Evolutionary conservation across 2,888 invertebrate species (phyloP), one percentile per base, ranked within the genome.

Genomic region (Priocnemis perturbator): DNA sequence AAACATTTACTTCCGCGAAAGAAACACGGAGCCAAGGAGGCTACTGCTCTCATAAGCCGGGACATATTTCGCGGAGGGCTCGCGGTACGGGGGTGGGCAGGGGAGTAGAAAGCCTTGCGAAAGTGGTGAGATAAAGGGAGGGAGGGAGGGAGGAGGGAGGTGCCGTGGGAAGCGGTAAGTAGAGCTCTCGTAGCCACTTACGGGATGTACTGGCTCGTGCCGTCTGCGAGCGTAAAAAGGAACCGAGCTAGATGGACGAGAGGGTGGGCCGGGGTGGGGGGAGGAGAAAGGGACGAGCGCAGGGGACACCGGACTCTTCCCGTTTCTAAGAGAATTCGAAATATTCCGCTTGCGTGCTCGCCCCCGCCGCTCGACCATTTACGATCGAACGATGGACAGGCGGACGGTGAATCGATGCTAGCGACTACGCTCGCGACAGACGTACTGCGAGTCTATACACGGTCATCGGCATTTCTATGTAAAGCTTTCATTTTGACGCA

Each of bases 1-100:
- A 81, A 81, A 83, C 80, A 83, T 82, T 83, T 79, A 81, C 79
- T 82, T 79, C 67, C 71, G 67, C 71, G 74, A 69, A 75, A 80
- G 72, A 74, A 81, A 74, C 73, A 79, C 67, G 74, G 47, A 61
- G 63, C 68, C 55, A 26, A 74, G 73, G 73, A 76, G 64, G 73
- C 37, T 11, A 11, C 7, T 9, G 37, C 68, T 74, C 83, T 82
- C 82, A 82, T 85, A 85, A 85, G 82, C 75, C 73, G 61, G 72
- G 69, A 77, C 80, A 81, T 78, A 85, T 84, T 82, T 83, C 77
- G 81, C 61, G 61, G 63, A 64, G 45, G 26, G 17, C 48, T 19
- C 45, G n/a, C n/a, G 23, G 45, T 37, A 63, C 60, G 47, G 50
- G 19, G 44, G 67, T 67, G 17, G 26, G 73, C 52, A n/a, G n/a